Evolutionary conservation across 2,797 vertebrate genomes (phyloP).

Genomic region (Silurus lanzhouensis): DNA sequence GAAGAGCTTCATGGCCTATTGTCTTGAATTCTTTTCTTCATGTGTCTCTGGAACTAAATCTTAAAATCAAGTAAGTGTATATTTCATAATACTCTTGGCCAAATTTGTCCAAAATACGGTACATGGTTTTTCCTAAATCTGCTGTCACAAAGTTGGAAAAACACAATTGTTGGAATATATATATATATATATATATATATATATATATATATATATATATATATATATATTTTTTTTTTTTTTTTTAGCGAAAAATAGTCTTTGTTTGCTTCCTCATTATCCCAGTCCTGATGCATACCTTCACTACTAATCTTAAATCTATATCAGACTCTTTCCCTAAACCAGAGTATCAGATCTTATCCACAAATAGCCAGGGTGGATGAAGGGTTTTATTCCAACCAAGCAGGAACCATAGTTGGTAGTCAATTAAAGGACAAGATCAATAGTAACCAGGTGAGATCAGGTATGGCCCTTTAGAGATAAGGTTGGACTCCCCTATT

Average conservation of each 20-base stretch:
- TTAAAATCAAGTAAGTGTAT: too few relatives aligned
- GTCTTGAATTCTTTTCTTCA: too few relatives aligned
- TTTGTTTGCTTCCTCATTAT: not conserved
- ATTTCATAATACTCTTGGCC: too few relatives aligned
- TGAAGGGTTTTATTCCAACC: not conserved
- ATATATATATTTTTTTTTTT: too few relatives aligned
- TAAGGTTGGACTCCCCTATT: not conserved
- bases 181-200: too few relatives aligned
- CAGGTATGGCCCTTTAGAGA: not conserved
- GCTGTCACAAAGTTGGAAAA: too few relatives aligned
- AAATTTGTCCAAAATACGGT: too few relatives aligned
- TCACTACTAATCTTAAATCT: not conserved
- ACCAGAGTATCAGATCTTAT: not conserved
- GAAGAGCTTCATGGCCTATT: too few relatives aligned
- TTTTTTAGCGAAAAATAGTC: not conserved
- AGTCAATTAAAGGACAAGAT: not conserved
- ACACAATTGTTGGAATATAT: too few relatives aligned
- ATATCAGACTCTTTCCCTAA: not conserved
- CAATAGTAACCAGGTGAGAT: not conserved
- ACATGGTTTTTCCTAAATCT: too few relatives aligned
- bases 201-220: too few relatives aligned
- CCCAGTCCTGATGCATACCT: not conserved
- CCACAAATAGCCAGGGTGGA: not conserved
- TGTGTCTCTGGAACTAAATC: too few relatives aligned
- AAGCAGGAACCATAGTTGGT: not conserved